phyloP scores from a whole-genome alignment of 92 coral and sea anemone genomes.

The Epizoanthus scotinus region DNA sequence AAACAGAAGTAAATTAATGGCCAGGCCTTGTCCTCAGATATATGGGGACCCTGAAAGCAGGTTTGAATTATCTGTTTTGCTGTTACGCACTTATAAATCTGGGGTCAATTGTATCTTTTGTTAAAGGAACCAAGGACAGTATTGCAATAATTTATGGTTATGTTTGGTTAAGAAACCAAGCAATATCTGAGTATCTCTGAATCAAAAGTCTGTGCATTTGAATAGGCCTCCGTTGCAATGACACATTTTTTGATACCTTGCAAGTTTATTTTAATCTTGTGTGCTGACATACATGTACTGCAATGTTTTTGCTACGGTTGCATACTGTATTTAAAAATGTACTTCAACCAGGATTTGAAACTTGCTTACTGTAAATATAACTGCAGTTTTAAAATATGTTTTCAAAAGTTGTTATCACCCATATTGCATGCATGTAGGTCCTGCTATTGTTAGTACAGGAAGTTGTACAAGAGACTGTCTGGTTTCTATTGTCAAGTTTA shows the following conservation, averaged over 20 bases:
- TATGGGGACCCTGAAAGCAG: conserved; percentile 40
- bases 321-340: too few species aligned
- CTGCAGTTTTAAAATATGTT: too few species aligned
- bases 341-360: too few species aligned
- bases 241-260: not conserved
- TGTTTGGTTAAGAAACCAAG: conserved; percentile 9
- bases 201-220: conserved; percentile 1
- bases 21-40: not conserved
- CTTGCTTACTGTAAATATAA: too few species aligned
- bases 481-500: too few species aligned
- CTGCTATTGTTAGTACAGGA: too few species aligned
- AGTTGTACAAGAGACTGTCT: too few species aligned
- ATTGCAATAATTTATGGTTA: not conserved
- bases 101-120: conserved; percentile 18
- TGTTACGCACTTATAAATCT: conserved; percentile 11
- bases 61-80: conserved; percentile 36
- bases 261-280: conserved; percentile 5
- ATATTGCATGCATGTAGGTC: too few species aligned
- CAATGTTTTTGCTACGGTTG: too few species aligned
- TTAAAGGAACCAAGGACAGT: not conserved
- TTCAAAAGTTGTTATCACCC: too few species aligned
- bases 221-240: not conserved
- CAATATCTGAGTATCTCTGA: not conserved
- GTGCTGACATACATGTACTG: not conserved
- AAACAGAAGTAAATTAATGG: not conserved